These are phyloP conservation scores for Cottoperca gobio DNA, from an alignment of 2,797 vertebrate genomes.

Conservation along the genomic window DNA sequence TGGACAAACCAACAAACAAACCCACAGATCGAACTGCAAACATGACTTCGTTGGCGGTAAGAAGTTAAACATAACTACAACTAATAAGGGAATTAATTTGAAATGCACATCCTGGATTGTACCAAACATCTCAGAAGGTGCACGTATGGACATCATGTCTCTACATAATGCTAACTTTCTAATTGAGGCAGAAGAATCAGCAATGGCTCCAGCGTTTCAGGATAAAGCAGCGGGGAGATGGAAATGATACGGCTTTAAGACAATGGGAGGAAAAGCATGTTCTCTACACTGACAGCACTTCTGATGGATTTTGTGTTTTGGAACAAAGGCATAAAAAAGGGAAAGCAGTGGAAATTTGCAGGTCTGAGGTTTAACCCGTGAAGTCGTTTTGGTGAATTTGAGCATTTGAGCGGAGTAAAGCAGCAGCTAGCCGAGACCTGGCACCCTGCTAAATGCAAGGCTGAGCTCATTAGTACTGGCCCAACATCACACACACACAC, in stretches of 20 bases:
- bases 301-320: conserved; percentile 5
- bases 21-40: too few species aligned
- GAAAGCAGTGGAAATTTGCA: conserved; percentile 25
- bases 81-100: background rate
- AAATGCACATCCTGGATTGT: background rate
- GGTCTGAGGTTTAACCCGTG: conserved; percentile 47
- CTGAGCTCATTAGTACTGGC: conserved; percentile 81
- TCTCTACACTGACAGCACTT: conserved; percentile 9
- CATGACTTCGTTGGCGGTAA: too few species aligned
- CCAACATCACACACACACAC: conserved; percentile 61
- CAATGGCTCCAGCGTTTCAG: background rate
- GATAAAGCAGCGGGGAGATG: conserved; percentile 20
- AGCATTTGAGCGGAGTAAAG: conserved; percentile 56
- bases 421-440: conserved; percentile 53
- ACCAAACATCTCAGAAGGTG: background rate
- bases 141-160: background rate
- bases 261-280: conserved; percentile 30
- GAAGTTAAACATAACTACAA: background rate
- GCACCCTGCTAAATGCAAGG: conserved; percentile 75
- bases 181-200: background rate
- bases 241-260: conserved; percentile 14
- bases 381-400: conserved; percentile 41
- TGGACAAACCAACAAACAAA: too few species aligned
- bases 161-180: background rate
- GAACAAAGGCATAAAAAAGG: conserved; percentile 18